Evolutionary conservation across 2,797 vertebrate species (phyloP).

Genomic region (Lophotriccus pileatus): DNA sequence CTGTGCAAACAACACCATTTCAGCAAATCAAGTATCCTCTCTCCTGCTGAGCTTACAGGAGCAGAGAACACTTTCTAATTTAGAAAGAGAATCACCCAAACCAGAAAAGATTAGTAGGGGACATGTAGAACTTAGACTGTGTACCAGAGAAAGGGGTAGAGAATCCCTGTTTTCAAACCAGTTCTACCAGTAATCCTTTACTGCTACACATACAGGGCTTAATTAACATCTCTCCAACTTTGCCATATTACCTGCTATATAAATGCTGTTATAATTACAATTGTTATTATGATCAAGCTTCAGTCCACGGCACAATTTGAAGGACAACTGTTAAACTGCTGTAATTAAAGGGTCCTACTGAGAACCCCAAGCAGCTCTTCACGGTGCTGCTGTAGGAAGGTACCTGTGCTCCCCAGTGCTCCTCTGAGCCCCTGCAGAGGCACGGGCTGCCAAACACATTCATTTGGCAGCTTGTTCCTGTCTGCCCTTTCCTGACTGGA

Average conservation of each 20-base stretch:
- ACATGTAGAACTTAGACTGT: neutral
- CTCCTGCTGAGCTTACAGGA: neutral
- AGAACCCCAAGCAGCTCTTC: neutral
- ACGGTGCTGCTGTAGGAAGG: neutral
- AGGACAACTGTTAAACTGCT: neutral
- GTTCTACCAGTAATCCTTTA: conserved; percentile 12
- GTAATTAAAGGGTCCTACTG: neutral
- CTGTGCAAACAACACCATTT: neutral
- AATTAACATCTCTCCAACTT: neutral
- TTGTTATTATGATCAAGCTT: neutral
- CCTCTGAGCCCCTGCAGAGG: neutral
- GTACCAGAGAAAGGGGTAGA: neutral
- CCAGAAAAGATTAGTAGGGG: neutral
- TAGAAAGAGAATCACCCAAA: neutral
- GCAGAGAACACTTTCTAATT: neutral
- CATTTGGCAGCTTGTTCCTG: neutral
- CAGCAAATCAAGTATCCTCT: neutral
- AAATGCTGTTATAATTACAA: neutral
- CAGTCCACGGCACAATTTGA: neutral
- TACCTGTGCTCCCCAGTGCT: neutral
- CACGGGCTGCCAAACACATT: neutral
- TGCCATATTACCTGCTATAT: neutral
- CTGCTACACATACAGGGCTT: neutral
- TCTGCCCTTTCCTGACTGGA: neutral
- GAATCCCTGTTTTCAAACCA: conserved; percentile 28